Base-by-base conservation (phyloP, 1,140 invertebrate species). In the Zaprionus davidi region DNA sequence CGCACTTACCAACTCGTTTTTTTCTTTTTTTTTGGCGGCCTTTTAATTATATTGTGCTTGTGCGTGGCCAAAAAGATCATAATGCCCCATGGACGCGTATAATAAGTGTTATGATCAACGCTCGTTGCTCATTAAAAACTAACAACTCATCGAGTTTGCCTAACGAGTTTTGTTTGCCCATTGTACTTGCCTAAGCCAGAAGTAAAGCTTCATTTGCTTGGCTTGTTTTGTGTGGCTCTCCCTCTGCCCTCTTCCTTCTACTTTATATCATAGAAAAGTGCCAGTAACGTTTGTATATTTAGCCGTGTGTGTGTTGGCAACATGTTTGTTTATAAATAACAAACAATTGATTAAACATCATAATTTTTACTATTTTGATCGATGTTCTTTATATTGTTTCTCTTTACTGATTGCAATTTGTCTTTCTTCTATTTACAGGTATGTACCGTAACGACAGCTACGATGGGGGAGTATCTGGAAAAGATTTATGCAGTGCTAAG, bases 21-120 rank as follows among this genome's bases (percentile, higher is more conserved):
- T 62, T 12, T n/a, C 41, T 41, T 67, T 49, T 51, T 73, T 59
- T 55, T 34, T 59, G 17, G 31, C 22, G 31, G 22, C 15, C 56
- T 53, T 71, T 60, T 64, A 17, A 22, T 59, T 57, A 17, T 67
- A 38, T 57, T 49, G 63, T 63, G 78, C 63, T 82, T 82, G 72
- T 81, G 82, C 82, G 78, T 84, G 78, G 82, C 81, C 78, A 85
- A 78, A 84, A 72, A 78, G 67, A 79, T 85, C 79, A 72, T 81
- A 81, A 85, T 84, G 64, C 68, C 44, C 67, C 58, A 58, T 64
- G 65, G 78, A 71, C 51, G 62, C 28, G 49, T 77, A 75, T 74
- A 59, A 65, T 80, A 68, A 71, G 67, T 73, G 74, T 41, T 76
- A 49, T 72, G 66, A 79, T 76, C 65, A 72, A 71, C 65, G 70